Conservation (phyloP, 2,797 vertebrate species). For the Mustela erminea region DNA sequence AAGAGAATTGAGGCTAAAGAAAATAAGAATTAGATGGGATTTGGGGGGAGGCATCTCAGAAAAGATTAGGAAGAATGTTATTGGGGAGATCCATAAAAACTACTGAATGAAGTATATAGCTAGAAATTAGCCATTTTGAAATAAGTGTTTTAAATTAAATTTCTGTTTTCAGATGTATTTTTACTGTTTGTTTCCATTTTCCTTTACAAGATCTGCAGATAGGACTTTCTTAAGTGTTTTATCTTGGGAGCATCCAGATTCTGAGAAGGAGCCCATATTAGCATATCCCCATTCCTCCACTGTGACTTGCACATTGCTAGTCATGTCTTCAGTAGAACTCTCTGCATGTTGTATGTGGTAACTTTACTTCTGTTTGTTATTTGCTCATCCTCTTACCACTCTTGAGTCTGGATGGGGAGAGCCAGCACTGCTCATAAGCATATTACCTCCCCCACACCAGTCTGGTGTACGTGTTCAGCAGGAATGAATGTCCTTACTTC, state of each 20-base stretch:
- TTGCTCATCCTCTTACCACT: background rate
- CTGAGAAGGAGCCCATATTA: background rate
- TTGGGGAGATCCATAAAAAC: background rate
- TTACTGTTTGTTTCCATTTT: constrained; percentile 14
- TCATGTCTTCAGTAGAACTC: background rate
- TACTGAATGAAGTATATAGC: background rate
- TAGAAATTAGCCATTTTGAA: background rate
- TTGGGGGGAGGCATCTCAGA: background rate
- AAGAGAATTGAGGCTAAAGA: background rate
- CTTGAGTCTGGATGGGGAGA: background rate
- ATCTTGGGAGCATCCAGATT: background rate
- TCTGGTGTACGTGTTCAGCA: background rate
- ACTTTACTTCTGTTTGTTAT: background rate
- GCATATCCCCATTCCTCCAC: background rate
- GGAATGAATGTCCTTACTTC: background rate
- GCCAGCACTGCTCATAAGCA: background rate
- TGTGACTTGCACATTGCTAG: background rate
- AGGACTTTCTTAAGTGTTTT: background rate
- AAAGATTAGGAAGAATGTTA: background rate
- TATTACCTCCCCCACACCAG: background rate
- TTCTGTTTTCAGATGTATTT: background rate
- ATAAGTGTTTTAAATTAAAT: background rate
- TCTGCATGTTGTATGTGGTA: background rate
- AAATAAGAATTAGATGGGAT: background rate
- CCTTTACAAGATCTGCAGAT: background rate